phyloP scores from a whole-genome alignment of 2,113 vertebrate species.

The Okapia johnstoni region DNA sequence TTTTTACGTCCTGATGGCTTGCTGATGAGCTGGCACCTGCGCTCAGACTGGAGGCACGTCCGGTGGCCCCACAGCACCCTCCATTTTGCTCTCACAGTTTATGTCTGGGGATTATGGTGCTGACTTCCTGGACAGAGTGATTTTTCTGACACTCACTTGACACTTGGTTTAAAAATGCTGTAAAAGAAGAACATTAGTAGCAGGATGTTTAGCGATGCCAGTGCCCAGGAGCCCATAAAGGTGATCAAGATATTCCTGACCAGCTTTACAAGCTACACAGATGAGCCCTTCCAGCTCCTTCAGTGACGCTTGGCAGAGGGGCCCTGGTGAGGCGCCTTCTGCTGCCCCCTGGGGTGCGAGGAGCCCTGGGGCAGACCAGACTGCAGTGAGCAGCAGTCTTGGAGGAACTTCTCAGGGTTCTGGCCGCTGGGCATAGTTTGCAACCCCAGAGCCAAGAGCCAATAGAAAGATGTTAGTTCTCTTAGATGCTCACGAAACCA shows the following conservation, averaged over 20 bases:
- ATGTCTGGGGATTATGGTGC: background rate
- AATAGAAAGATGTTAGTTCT: background rate
- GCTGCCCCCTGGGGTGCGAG: fast-evolving
- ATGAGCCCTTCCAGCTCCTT: background rate
- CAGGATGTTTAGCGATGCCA: background rate
- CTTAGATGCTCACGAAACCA: background rate
- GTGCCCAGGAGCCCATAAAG: background rate
- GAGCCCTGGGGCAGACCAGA: background rate
- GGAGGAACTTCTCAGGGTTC: background rate
- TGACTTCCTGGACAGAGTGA: background rate
- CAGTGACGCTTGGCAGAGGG: background rate
- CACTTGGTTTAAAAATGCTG: background rate
- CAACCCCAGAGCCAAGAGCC: background rate
- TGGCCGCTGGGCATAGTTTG: background rate
- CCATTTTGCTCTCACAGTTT: background rate
- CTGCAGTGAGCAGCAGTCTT: background rate
- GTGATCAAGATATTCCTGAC: background rate
- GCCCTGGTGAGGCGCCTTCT: background rate
- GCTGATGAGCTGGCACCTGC: background rate
- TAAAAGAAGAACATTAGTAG: background rate
- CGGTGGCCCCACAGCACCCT: background rate
- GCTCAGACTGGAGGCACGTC: no score
- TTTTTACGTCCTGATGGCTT: background rate
- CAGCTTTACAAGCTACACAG: background rate
- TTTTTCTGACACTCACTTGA: background rate